A percentile compares a stretch with the other conserved stretches of the same genome.
These are phyloP conservation scores for Halcyon badia DNA, from an alignment of 2,797 vertebrate genomes.

Conservation along the genomic window DNA sequence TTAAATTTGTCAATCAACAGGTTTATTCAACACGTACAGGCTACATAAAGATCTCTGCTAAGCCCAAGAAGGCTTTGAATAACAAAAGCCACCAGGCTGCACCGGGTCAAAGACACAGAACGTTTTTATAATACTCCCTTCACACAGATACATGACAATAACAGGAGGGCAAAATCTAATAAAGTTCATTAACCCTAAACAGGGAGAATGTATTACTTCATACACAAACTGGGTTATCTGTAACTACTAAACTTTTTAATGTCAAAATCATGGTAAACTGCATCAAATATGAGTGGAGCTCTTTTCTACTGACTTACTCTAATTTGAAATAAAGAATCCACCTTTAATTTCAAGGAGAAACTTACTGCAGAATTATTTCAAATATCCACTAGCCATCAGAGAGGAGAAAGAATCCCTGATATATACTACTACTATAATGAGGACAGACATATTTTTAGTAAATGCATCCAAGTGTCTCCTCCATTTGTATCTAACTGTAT, in stretches of 20 bases:
- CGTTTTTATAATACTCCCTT: background rate
- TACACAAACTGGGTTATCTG: background rate
- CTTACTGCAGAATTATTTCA: background rate
- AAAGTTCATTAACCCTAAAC: background rate
- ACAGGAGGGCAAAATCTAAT: background rate
- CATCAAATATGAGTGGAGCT: background rate
- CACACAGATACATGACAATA: background rate
- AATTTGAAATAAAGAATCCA: background rate
- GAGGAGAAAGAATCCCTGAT: fast-evolving
- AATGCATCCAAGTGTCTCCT: background rate
- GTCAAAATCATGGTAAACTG: background rate
- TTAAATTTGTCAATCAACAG: background rate
- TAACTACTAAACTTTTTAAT: background rate
- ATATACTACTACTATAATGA: background rate
- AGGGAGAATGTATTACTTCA: background rate
- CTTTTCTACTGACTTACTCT: background rate
- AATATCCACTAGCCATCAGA: background rate
- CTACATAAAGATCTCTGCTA: background rate
- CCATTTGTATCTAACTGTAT: background rate
- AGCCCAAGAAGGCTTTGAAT: background rate
- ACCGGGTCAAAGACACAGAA: background rate
- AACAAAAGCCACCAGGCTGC: background rate
- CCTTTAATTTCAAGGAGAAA: background rate
- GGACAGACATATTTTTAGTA: background rate
- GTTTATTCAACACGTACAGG: background rate